Base-by-base conservation (phyloP, 2,113 vertebrate species). In the Himantopus leucocephalus region DNA sequence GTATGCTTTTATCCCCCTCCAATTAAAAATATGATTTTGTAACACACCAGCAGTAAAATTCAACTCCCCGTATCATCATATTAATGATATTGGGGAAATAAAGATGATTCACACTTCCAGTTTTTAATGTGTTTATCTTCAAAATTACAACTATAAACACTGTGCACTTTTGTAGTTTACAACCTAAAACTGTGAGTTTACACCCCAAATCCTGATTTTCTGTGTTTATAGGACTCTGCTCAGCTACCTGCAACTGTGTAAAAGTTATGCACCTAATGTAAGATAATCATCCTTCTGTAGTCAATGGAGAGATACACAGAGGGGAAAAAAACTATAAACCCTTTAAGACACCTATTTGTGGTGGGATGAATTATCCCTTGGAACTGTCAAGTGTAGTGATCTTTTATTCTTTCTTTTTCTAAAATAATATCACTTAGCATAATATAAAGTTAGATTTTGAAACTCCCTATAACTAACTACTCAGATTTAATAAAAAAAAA, bases 331-430 rank as follows among this genome's bases (percentile, higher is more conserved):
- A 6, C n/a, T 14, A 22, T 6, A 73, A 30, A 45, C 39, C 20
- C 20, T 70, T 55, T 50, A 43, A 92, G 80, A 72, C 43, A 86
- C 32, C 58, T 81, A 6, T 86, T 92, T 96, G 52, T 74, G 64
- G 63, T 71, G 63, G 59, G 50, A 77, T 77, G n/a, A 94, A 95
- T 95, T 94, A 85, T 79, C 29, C 60, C 34, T 78, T 81, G 52
- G 43, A 96, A 72, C 81, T 88, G 77, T 93, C 92, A 95, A 75
- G 35, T 68, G 14, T 71, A 72, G 84, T 56, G 66, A 84, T 87
- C 32, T 91, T 91, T 30, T 68, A 20, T 84, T 34, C 80, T 81
- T 95, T 50, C 63, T 81, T 77, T 87, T 91, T 56, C 66, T 94
- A 64, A 75, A 90, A 82, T 89, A 87, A 72, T 85, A 78, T 45